phyloP scores from a whole-genome alignment of 1,140 invertebrate genomes.

The Diprion similis region DNA sequence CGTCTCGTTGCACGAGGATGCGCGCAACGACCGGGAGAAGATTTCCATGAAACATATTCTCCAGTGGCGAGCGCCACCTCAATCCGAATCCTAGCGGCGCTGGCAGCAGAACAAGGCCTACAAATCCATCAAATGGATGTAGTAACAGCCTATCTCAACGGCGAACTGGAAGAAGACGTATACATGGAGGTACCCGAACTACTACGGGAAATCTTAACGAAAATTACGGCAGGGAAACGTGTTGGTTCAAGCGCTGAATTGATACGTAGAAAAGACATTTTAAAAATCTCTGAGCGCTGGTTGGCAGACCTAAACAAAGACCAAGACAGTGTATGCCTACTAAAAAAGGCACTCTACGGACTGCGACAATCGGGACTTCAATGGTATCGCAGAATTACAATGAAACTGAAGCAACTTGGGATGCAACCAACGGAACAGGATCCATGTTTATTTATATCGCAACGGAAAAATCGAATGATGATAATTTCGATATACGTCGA shows the following conservation, averaged over 20 bases:
- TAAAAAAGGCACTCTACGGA: too few species aligned
- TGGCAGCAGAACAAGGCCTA: conserved; percentile 17
- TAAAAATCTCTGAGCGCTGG: not conserved
- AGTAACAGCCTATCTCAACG: conserved; percentile 46
- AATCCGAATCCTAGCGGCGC: conserved; percentile 5
- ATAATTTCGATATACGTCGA: not conserved
- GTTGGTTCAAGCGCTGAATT: not conserved
- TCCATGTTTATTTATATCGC: not conserved
- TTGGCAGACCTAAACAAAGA: not conserved
- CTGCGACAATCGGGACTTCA: not conserved
- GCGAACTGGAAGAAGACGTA: conserved; percentile 38
- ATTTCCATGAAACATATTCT: conserved; percentile 33
- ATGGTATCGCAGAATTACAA: not conserved
- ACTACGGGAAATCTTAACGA: not conserved
- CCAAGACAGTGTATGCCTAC: not conserved
- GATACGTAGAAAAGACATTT: not conserved
- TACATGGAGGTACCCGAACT: conserved; percentile 26
- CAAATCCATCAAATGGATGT: conserved; percentile 39
- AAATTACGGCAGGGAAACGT: not conserved
- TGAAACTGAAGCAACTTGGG: not conserved
- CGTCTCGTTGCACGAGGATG: conserved; percentile 32
- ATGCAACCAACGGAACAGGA: not conserved
- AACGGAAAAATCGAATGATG: not conserved
- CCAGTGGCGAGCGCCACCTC: conserved; percentile 25
- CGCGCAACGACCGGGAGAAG: conserved; percentile 24